Base-by-base conservation (phyloP, 2,888 invertebrate species). In the Conistra vaccinii region DNA sequence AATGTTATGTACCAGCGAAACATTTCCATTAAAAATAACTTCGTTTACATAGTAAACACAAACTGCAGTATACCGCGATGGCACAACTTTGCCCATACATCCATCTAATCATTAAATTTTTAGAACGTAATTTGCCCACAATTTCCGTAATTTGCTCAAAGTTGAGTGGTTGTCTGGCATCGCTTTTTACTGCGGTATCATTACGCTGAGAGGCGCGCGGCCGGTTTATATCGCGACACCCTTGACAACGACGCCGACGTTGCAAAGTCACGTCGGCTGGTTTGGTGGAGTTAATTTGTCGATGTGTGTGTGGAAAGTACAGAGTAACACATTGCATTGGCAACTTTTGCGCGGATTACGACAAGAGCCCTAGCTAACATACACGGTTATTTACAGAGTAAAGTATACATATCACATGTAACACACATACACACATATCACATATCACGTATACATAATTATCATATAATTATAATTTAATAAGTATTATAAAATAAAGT, bases 81-180 rank as follows among this genome's bases (percentile, higher is more conserved):
- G 35, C 14, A 17, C 66, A 81, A 82, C 71, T 75, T 85, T 20
- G 14, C n/a, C 69, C 60, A 74, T 71, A 72, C 69, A 70, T 73
- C 23, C 67, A 51, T 84, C 57, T 67, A 85, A 82, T 81, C 72
- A 85, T 85, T 72, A 85, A 72, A 55, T 85, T 85, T 85, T 85
- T 81, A 72, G 35, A 81, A 81, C 67, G 82, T 82, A 76, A 82
- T 82, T 85, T 58, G 69, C 26, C 58, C 51, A 81, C 66, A 85
- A 62, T 82, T 81, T 76, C 76, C 72, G 66, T 85, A 81, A 85
- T 81, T 82, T 60, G 53, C 69, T 85, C 53, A 73, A 67, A 85
- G 85, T 76, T 81, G 72, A 82, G 85, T 81, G 82, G 82, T 69
- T 76, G 75, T 65, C 60, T 65, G 81, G 68, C 68, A 81, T 42